Evolutionary conservation across 2,113 vertebrate genomes (phyloP).

Genomic region (Chrysemys picta): DNA sequence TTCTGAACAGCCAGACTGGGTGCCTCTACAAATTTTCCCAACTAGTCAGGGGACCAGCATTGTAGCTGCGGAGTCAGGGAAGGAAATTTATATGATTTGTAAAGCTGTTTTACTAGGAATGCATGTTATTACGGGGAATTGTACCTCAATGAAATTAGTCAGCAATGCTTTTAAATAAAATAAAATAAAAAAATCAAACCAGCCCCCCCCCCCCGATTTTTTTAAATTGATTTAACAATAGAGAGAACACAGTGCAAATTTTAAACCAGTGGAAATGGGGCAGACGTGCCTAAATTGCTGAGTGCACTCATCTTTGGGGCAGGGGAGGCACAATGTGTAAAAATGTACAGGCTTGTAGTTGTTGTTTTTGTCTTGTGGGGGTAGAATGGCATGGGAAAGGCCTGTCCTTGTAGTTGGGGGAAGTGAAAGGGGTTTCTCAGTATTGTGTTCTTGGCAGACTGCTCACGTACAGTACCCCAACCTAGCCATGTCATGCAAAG

Average conservation of each 20-base stretch:
- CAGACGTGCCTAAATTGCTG: background rate
- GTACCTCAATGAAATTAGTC: background rate
- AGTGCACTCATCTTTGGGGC: background rate
- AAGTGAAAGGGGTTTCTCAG: background rate
- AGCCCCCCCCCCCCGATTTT: background rate
- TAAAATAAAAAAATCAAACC: background rate
- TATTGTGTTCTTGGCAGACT: background rate
- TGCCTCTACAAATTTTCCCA: background rate
- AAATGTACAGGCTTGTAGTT: background rate
- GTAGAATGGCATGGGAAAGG: background rate
- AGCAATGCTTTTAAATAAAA: background rate
- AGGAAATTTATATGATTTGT: background rate
- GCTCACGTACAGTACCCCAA: background rate
- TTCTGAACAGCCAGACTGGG: background rate
- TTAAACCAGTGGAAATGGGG: background rate
- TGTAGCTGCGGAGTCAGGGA: background rate
- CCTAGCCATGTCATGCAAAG: no score
- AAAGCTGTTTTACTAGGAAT: background rate
- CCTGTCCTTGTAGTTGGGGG: background rate
- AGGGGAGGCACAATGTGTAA: no score
- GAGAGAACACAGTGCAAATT: no score
- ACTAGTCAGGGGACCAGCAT: background rate
- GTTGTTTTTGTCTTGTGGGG: background rate
- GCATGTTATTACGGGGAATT: background rate
- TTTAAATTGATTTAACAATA: background rate